A percentile compares a stretch with the other conserved stretches of the same genome.
Evolutionary conservation across 2,113 vertebrate species (phyloP).

Genomic region (Pithys albifrons): DNA sequence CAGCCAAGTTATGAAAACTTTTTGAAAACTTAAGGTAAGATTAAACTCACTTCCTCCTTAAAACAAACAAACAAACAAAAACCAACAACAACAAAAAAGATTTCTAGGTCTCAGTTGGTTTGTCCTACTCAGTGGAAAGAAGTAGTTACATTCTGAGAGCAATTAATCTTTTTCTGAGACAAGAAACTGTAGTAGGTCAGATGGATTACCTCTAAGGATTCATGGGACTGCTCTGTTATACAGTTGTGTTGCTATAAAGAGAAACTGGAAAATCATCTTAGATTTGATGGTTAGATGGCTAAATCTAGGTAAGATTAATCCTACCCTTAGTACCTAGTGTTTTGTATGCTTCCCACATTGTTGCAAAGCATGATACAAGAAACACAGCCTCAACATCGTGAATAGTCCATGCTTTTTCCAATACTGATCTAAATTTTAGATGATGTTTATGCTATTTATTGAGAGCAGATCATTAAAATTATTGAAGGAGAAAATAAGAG

Average conservation of each 20-base stretch:
- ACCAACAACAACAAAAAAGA: background rate
- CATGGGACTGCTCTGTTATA: background rate
- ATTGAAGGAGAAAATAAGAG: background rate
- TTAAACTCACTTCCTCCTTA: background rate
- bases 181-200: background rate
- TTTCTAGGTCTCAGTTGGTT: background rate
- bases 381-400: background rate
- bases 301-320: background rate
- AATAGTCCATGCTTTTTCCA: background rate
- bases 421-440: background rate
- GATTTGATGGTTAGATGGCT: background rate
- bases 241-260: background rate
- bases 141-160: background rate
- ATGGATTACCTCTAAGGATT: background rate
- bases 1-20: background rate
- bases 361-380: background rate
- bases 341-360: background rate
- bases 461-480: background rate
- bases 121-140: background rate
- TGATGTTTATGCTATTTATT: background rate
- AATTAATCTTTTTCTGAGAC: background rate
- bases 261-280: background rate
- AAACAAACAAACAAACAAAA: background rate
- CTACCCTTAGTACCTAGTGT: background rate
- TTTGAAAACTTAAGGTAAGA: background rate